Percentiles rank a stretch among this genome's conserved stretches.
Evolutionary conservation across 2,113 vertebrate genomes (phyloP).

Genomic region (Macroglossus sobrinus): DNA sequence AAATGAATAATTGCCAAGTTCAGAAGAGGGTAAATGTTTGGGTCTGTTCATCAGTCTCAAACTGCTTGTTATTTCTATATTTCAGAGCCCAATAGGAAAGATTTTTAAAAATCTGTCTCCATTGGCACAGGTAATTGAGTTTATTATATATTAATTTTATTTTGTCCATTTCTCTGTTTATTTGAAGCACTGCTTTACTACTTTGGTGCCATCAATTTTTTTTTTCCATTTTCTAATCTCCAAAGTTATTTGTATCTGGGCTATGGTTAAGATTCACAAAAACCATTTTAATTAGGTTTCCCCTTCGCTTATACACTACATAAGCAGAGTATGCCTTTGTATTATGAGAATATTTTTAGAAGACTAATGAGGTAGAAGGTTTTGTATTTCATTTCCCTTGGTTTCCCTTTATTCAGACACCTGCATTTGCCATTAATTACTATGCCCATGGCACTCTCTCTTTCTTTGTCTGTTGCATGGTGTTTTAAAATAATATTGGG

Average conservation of each 20-base stretch:
- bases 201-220: neutral
- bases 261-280: conserved; percentile 48
- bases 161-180: conserved; percentile 1
- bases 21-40: neutral
- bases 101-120: neutral
- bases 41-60: neutral
- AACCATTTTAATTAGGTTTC: conserved; percentile 23
- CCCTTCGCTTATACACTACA: conserved; percentile 40
- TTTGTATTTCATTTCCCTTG: conserved; percentile 45
- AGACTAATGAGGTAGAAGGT: conserved; percentile 62
- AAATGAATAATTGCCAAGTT: conserved; percentile 28
- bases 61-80: neutral
- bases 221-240: neutral
- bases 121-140: neutral
- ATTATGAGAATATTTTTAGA: conserved; percentile 60
- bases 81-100: neutral
- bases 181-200: neutral
- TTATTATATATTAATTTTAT: conserved; percentile 19
- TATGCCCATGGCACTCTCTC: neutral
- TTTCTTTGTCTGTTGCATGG: conserved; percentile 15
- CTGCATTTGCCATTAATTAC: conserved; percentile 65
- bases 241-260: conserved; percentile 24
- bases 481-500: conserved; percentile 42
- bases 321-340: conserved; percentile 22
- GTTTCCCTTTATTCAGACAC: conserved; percentile 65